phyloP scores from a whole-genome alignment of 1,140 invertebrate genomes.

The Marisa cornuarietis region DNA sequence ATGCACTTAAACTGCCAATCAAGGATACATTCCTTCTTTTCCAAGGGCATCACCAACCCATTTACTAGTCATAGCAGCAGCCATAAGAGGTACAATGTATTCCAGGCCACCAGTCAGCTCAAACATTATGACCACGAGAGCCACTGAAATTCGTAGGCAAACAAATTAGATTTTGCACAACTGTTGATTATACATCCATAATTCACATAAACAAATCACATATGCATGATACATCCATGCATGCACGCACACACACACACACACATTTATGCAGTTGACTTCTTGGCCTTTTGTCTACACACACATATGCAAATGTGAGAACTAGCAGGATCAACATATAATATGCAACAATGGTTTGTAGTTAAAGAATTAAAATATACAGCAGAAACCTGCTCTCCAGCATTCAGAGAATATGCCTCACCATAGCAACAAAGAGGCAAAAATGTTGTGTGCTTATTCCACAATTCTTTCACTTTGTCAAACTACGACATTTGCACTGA shows the following conservation, averaged over 20 bases:
- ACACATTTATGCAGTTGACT: background rate
- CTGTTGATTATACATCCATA: slow-evolving; percentile 8
- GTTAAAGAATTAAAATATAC: too few relatives aligned
- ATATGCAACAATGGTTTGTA: too few relatives aligned
- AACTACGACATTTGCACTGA: background rate
- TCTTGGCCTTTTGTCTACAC: too few relatives aligned
- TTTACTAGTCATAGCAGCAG: slow-evolving; percentile 98
- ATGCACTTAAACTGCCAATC: background rate
- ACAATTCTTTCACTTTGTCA: background rate
- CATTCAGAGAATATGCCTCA: too few relatives aligned
- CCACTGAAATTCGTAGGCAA: slow-evolving; percentile 74
- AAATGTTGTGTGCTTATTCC: background rate
- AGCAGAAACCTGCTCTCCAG: too few relatives aligned
- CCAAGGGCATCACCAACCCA: slow-evolving; percentile 99
- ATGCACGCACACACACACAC: background rate
- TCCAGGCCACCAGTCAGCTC: slow-evolving; percentile 95
- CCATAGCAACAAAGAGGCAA: too few relatives aligned
- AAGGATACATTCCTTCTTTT: slow-evolving; percentile 81
- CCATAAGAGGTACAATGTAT: slow-evolving; percentile 99
- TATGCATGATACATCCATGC: background rate
- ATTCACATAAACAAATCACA: background rate
- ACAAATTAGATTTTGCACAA: background rate
- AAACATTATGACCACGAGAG: slow-evolving; percentile 99
- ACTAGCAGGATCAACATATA: too few relatives aligned
- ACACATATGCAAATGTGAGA: too few relatives aligned